Base-by-base conservation (phyloP, 2,888 invertebrate species). In the Operophtera brumata region DNA sequence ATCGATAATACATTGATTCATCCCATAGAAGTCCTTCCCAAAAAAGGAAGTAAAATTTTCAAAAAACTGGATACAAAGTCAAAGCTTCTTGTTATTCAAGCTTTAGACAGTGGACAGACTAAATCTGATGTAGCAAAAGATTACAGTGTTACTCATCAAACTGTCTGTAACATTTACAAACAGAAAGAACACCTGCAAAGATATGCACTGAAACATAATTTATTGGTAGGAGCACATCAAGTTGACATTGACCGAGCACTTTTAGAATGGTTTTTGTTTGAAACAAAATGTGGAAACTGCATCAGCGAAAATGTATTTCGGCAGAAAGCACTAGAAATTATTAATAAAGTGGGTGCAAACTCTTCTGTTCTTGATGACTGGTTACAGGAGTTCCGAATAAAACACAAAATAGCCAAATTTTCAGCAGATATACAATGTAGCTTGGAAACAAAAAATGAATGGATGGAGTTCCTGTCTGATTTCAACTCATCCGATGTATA, bases 1-100 rank as follows among this genome's bases (percentile, higher is more conserved):
- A 34, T 10, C 20, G n/a, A n/a, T 34, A 4, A 5, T 6, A 34
- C 10, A 34, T 34, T 8, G 4, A 8, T 13, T 4, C 6, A 37
- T 37, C 13, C 13, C 13, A 0, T 37, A n/a, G 1, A 39, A 39
- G 39, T 39, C 5, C 20, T 39, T 39, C 39, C 20, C 28, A 28
- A 28, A 6, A 28, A 28, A 28, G 6, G 28, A 9, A 28, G 28
- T 28, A 28, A 28, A 28, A 28, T 6, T 8, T 5, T 5, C 28
- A 28, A 28, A 10, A 34, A 34, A 30, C 30, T 32, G 14, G 43
- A 43, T 34, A 20, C 28, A 34, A 44, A 35, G 25, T 44, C 34
- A 34, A 74, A 75, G 57, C 55, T 76, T 45, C 72, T 70, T 57
- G 65, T 75, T 48, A 75, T 76, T 53, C 69, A 71, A 55, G 73